phyloP scores from a whole-genome alignment of 37 sponge, comb jelly and placozoan species.

The Cliona cf. orientalis region DNA sequence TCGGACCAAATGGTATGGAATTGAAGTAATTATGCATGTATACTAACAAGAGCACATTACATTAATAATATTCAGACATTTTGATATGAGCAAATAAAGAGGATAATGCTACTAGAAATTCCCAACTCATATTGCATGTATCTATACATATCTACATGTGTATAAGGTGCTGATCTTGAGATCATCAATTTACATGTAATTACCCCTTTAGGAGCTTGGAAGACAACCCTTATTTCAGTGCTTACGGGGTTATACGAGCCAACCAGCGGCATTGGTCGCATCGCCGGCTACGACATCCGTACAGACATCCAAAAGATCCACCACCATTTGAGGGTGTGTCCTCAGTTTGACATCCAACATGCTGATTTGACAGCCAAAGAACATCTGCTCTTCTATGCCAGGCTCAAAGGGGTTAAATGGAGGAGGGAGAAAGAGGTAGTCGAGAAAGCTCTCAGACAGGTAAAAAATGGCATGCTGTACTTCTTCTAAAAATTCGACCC shows the following conservation, averaged over 20 bases:
- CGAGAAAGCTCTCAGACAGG: slow-evolving; percentile 68
- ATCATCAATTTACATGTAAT: too few species aligned
- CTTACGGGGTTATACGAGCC: slow-evolving; percentile 84
- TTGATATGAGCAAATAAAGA: too few species aligned
- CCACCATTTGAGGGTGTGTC: slow-evolving; percentile 78
- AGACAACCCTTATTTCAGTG: slow-evolving; percentile 88
- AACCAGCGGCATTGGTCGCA: slow-evolving; percentile 58
- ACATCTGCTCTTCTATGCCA: slow-evolving; percentile 82
- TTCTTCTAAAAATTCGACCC: too few species aligned
- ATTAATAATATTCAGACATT: too few species aligned
- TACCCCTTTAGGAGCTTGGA: slow-evolving; percentile 86
- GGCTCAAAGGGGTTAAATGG: slow-evolving; percentile 77
- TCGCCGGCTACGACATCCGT: slow-evolving; percentile 68
- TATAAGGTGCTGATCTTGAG: too few species aligned
- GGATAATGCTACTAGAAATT: too few species aligned
- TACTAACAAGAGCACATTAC: too few species aligned
- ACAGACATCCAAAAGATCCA: slow-evolving; percentile 70
- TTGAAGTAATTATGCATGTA: too few species aligned
- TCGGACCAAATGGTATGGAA: slow-evolving; percentile 78
- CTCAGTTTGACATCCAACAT: slow-evolving; percentile 87
- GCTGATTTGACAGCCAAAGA: slow-evolving; percentile 68
- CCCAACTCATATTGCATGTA: too few species aligned
- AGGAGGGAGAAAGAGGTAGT: slow-evolving; percentile 52
- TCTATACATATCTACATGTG: too few species aligned
- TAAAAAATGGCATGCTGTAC: too few species aligned